Conservation (phyloP, 2,113 vertebrate species). For the Noctilio leporinus region DNA sequence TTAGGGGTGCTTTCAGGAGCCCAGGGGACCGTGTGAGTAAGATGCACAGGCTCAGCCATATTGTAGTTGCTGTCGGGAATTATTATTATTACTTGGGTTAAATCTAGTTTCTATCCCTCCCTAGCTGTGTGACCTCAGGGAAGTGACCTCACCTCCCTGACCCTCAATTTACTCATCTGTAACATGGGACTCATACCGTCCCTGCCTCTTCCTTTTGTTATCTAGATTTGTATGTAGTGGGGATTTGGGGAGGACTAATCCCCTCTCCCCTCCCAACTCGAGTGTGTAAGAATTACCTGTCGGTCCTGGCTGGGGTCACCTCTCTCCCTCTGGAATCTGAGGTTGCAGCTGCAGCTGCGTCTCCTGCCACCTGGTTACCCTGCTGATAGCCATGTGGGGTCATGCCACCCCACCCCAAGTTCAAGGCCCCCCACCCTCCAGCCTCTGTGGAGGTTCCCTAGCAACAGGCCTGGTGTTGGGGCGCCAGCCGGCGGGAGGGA, state of each 20-base stretch:
- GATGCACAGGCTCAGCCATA: not conserved
- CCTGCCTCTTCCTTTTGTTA: not conserved
- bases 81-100: not conserved
- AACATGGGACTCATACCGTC: not conserved
- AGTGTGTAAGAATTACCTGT: not conserved
- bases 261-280: not conserved
- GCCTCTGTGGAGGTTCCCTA: constrained; percentile 26
- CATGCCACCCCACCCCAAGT: not conserved
- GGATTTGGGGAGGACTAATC: not conserved
- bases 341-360: not conserved
- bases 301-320: not conserved
- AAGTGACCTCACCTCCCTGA: constrained; percentile 8
- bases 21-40: not conserved
- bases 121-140: not conserved
- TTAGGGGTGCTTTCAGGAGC: not conserved
- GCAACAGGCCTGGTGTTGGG: constrained; percentile 21
- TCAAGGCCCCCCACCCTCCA: not conserved
- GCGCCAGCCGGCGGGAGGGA: not conserved
- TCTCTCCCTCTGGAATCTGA: not conserved
- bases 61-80: not conserved
- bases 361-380: not conserved
- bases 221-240: not conserved
- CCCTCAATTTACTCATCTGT: not conserved
- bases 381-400: not conserved
- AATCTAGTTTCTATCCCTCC: not conserved